Evolutionary conservation across 2,888 invertebrate species (phyloP).

Genomic region (Atethmia centrago): DNA sequence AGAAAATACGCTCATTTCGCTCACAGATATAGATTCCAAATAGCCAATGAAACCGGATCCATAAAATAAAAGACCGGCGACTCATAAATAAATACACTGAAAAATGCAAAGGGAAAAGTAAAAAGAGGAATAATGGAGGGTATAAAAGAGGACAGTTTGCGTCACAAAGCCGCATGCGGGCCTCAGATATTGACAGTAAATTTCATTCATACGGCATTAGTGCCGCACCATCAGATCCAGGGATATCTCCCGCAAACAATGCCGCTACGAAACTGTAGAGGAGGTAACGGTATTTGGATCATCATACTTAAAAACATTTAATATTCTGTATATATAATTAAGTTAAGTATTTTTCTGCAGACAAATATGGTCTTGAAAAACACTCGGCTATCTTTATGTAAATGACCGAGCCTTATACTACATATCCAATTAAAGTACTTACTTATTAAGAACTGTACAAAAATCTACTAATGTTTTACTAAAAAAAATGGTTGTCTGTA

Average conservation of each 20-base stretch:
- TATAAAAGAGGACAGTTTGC: conserved; percentile 89
- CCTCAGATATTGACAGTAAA: conserved; percentile 91
- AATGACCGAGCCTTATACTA: neutral
- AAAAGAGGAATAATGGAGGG: conserved; percentile 84
- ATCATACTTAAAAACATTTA: neutral
- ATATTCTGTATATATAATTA: neutral
- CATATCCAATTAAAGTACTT: neutral
- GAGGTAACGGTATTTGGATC: conserved; percentile 32
- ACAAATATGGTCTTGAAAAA: neutral
- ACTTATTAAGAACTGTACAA: neutral
- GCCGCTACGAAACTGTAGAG: conserved; percentile 58
- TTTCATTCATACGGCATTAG: conserved; percentile 91
- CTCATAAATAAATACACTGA: conserved; percentile 81
- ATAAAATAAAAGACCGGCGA: conserved; percentile 75
- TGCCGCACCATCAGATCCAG: conserved; percentile 90
- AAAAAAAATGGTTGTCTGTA: no score
- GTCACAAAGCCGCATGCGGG: conserved; percentile 90
- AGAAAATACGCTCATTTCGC: conserved; percentile 48
- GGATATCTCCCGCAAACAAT: conserved; percentile 80
- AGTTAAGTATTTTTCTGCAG: neutral
- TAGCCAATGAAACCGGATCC: conserved; percentile 69
- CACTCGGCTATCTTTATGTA: neutral
- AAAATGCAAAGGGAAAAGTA: conserved; percentile 83
- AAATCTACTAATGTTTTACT: neutral
- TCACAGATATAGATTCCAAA: conserved; percentile 63